Percentiles rank a stretch among this genome's conserved stretches.
These are phyloP conservation scores for Ptychoptera contaminata DNA, from an alignment of 2,888 invertebrate genomes.

Conservation along the genomic window DNA sequence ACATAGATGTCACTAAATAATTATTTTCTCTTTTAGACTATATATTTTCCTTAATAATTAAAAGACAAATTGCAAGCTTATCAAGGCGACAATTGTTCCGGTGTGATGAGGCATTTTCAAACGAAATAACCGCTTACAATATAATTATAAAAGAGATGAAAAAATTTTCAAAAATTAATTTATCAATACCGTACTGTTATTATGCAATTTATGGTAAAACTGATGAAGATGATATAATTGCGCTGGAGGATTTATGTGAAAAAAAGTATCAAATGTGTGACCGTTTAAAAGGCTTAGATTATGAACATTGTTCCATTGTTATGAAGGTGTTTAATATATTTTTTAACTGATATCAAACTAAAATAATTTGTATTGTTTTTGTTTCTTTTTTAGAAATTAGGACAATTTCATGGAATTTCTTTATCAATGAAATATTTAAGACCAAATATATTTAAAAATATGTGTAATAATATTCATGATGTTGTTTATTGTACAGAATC, in stretches of 20 bases:
- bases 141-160: constrained; percentile 22
- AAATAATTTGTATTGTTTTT: background rate
- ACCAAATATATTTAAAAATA: constrained; percentile 14
- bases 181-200: constrained; percentile 21
- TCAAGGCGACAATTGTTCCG: constrained; percentile 25
- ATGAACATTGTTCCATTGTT: constrained; percentile 22
- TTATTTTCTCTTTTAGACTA: constrained; percentile 8
- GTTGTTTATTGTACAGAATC: constrained; percentile 25
- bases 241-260: constrained; percentile 24
- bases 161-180: constrained; percentile 11
- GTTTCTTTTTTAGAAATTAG: constrained; percentile 20
- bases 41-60: constrained; percentile 20
- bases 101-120: constrained; percentile 25
- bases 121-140: constrained; percentile 26
- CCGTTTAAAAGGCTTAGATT: constrained; percentile 20
- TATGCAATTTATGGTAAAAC: constrained; percentile 18
- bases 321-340: constrained; percentile 25
- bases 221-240: constrained; percentile 20
- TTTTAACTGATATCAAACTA: background rate
- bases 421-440: constrained; percentile 21
- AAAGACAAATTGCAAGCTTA: constrained; percentile 24
- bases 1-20: background rate
- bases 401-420: constrained; percentile 25
- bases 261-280: constrained; percentile 21
- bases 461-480: constrained; percentile 18